Evolutionary conservation across 2,797 vertebrate genomes (phyloP).

Genomic region (Cetoscarus ocellatus): DNA sequence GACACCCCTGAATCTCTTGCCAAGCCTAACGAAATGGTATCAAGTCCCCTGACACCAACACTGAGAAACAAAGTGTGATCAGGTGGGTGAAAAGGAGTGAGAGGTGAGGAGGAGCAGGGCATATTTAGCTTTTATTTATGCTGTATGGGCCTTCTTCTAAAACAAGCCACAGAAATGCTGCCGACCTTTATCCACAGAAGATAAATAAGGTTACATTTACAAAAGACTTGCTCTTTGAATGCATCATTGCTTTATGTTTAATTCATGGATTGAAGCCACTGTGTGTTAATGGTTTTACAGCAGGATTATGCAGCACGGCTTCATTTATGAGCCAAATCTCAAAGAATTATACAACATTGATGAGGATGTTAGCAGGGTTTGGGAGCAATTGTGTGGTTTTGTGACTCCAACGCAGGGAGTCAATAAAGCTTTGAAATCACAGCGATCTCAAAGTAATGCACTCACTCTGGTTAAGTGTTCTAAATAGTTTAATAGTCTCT

Average conservation of each 20-base stretch:
- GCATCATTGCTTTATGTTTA: constrained; percentile 53
- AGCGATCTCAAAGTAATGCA: constrained; percentile 1
- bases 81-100: constrained; percentile 22
- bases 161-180: constrained; percentile 21
- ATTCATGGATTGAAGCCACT: constrained; percentile 46
- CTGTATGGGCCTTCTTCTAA: constrained; percentile 26
- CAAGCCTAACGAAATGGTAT: constrained; percentile 32
- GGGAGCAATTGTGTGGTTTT: constrained; percentile 18
- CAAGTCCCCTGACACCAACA: constrained; percentile 46
- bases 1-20: constrained; percentile 37
- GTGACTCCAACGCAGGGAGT: constrained; percentile 9
- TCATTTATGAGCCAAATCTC: constrained; percentile 49
- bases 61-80: constrained; percentile 32
- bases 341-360: constrained; percentile 55
- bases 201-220: constrained; percentile 41
- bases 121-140: constrained; percentile 36
- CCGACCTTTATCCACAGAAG: constrained; percentile 51
- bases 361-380: constrained; percentile 31
- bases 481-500: constrained; percentile 8
- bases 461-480: constrained; percentile 1
- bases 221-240: constrained; percentile 45
- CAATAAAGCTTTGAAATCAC: background rate
- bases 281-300: constrained; percentile 51
- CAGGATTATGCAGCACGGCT: constrained; percentile 37
- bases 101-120: constrained; percentile 26